Conservation (phyloP, 2,797 vertebrate genomes). For the Aulostomus chinensis region DNA sequence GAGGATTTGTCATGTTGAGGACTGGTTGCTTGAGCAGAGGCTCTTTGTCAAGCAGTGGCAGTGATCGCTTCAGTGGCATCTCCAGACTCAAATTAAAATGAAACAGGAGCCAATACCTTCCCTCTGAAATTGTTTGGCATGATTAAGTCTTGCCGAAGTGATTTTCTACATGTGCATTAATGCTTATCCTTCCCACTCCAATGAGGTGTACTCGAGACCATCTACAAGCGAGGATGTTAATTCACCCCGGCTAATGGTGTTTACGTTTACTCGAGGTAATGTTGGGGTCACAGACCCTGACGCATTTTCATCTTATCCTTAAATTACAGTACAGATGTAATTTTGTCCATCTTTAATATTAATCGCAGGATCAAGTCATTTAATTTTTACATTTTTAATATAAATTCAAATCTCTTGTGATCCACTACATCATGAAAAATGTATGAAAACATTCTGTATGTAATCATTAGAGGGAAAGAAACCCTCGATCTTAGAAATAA, state of each 20-base stretch:
- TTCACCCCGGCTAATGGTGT: constrained; percentile 65
- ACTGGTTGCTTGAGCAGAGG: constrained; percentile 56
- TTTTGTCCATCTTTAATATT: constrained; percentile 37
- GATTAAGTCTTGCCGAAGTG: constrained; percentile 69
- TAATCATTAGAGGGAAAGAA: neutral
- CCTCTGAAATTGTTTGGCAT: constrained; percentile 65
- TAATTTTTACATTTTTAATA: constrained; percentile 40
- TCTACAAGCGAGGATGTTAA: constrained; percentile 75
- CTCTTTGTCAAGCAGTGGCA: constrained; percentile 78
- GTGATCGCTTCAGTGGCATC: constrained; percentile 51
- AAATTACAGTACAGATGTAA: constrained; percentile 43
- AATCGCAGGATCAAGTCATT: constrained; percentile 41
- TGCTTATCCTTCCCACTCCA: constrained; percentile 44
- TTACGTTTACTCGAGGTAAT: constrained; percentile 67
- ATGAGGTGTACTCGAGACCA: constrained; percentile 43
- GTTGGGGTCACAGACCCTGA: constrained; percentile 65
- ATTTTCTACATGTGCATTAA: constrained; percentile 68
- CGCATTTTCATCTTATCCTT: constrained; percentile 53
- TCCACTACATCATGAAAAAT: constrained; percentile 13
- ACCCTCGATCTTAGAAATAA: too few species aligned
- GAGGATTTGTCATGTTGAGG: constrained; percentile 81
- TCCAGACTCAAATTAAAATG: constrained; percentile 79
- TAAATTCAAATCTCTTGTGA: constrained; percentile 17
- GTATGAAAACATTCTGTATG: constrained; percentile 3
- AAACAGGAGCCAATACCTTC: constrained; percentile 65